phyloP scores from a whole-genome alignment of 2,113 vertebrate species.

The Myrmophylax atrothorax region DNA sequence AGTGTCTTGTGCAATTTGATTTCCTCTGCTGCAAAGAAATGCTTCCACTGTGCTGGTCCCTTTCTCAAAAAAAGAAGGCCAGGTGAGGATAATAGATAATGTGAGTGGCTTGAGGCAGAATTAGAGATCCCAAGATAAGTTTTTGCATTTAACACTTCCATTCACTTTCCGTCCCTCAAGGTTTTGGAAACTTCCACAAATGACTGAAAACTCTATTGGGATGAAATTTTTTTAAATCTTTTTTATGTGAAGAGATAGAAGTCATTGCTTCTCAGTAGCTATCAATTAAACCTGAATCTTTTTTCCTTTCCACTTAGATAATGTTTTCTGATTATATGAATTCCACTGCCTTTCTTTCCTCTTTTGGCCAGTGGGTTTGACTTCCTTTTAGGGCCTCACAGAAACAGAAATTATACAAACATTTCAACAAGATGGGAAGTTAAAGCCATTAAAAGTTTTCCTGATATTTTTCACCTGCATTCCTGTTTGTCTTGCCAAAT shows the following conservation, averaged over 20 bases:
- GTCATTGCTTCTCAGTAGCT: neutral
- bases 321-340: neutral
- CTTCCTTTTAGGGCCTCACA: neutral
- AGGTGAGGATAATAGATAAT: neutral
- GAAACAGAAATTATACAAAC: neutral
- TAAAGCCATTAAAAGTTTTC: neutral
- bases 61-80: neutral
- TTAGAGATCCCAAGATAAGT: neutral
- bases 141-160: neutral
- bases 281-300: slow-evolving; percentile 12
- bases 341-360: neutral
- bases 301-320: neutral
- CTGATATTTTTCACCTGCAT: neutral
- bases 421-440: neutral
- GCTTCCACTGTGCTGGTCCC: neutral
- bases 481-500: neutral
- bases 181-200: slow-evolving; percentile 8
- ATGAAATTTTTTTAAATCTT: neutral
- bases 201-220: slow-evolving; percentile 1
- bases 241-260: neutral
- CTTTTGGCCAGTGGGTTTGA: neutral
- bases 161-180: neutral
- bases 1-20: neutral
- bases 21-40: neutral
- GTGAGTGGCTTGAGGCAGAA: neutral